These are phyloP conservation scores for Ophion ellenae DNA, from an alignment of 2,888 invertebrate genomes.

Conservation along the genomic window DNA sequence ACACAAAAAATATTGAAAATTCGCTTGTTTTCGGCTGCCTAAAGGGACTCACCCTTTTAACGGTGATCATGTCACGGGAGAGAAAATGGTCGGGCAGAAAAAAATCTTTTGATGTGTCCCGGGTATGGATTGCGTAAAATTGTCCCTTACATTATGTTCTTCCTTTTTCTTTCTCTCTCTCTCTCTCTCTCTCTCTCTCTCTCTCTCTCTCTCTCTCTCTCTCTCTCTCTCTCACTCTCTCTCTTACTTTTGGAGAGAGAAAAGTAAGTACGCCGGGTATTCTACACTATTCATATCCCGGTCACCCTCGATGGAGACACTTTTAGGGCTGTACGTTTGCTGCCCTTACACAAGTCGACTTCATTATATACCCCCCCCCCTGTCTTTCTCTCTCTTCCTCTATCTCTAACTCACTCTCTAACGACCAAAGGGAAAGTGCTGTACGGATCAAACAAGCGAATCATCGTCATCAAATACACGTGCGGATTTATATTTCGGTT, in stretches of 20 bases:
- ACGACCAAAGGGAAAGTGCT: conserved; percentile 70
- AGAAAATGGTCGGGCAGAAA: conserved; percentile 46
- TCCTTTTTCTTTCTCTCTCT: conserved; percentile 52
- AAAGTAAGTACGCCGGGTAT: too few species aligned
- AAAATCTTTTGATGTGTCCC: conserved; percentile 62
- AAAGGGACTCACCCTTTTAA: conserved; percentile 3
- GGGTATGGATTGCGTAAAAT: conserved; percentile 27
- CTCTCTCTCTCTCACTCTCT: too few species aligned
- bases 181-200: too few species aligned
- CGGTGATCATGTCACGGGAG: conserved; percentile 13
- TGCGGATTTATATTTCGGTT: neutral
- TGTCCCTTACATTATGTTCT: conserved; percentile 38
- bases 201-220: too few species aligned
- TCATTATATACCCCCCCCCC: conserved; percentile 13
- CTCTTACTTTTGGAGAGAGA: too few species aligned
- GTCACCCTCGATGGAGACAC: too few species aligned
- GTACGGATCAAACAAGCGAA: conserved; percentile 74
- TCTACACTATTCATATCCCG: too few species aligned
- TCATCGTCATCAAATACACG: conserved; percentile 73
- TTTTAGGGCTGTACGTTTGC: too few species aligned
- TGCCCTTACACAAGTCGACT: neutral
- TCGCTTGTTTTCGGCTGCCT: neutral
- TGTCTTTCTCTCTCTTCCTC: conserved; percentile 38
- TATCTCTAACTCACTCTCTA: conserved; percentile 42
- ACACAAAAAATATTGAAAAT: too few species aligned